Conservation (phyloP, 2,113 vertebrate species). For the Cyanoramphus novaezelandiae region DNA sequence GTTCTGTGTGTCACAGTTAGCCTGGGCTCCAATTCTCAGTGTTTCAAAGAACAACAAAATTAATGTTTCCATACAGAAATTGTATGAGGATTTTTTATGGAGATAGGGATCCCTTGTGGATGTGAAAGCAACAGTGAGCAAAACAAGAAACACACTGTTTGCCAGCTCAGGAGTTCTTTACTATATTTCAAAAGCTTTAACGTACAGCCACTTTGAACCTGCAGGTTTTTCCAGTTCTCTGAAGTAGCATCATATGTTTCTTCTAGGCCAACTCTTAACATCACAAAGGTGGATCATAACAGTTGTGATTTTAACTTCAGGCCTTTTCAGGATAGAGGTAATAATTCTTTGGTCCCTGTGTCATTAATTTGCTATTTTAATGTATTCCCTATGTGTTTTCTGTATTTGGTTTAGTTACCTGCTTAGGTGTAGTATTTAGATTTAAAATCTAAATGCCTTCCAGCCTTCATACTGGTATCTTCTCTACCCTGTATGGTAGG, state of each 20-base stretch:
- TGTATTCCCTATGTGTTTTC: neutral
- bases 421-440: neutral
- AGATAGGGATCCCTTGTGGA: neutral
- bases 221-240: conserved; percentile 23
- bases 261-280: neutral
- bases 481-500: neutral
- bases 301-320: neutral
- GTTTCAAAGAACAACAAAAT: neutral
- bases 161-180: neutral
- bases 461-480: neutral
- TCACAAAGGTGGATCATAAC: neutral
- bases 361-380: neutral
- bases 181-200: neutral
- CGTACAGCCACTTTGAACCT: neutral
- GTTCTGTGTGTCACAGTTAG: neutral
- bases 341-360: neutral
- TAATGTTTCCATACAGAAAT: neutral
- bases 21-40: neutral
- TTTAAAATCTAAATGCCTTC: neutral
- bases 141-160: neutral
- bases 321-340: neutral
- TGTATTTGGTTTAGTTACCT: neutral
- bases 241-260: neutral
- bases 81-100: neutral
- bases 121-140: neutral